Evolutionary conservation across 2,888 invertebrate species (phyloP), one percentile per base, ranked within the genome.

Genomic region (Ornithoptera alexandrae): DNA sequence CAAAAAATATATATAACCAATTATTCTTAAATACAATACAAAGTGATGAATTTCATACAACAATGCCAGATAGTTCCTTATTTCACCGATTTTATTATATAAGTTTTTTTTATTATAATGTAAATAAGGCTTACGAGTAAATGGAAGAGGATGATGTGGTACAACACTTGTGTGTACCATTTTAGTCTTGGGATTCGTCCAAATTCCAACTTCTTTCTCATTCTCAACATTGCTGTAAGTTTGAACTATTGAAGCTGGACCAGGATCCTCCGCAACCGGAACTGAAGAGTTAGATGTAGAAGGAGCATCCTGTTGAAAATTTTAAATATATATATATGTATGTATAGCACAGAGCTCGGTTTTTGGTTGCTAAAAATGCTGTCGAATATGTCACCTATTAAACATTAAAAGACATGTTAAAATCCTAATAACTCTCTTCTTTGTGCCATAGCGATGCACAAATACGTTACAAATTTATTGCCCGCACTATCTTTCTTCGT

Each of bases 161-260:
- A 92, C 92, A 70, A 91, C 82, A 80, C 87, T 88, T 30, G 84
- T 77, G 72, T 92, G 90, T 42, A 92, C 91, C 92, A 92, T 92
- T 79, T 92, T 93, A 5, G 89, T 92, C 76, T 92, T 91, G 46
- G 93, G 89, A 72, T 92, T 92, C 5, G 91, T 90, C 93, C 93
- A 93, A 68, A 93, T 88, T 17, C 93, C 93, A 70, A 92, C 83
- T 84, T 93, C 93, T 73, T 85, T 92, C 72, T 92, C 89, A 76
- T 93, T 93, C 74, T 93, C 92, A 60, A 89, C 81, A 78, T 91
- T 90, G 69, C 84, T 80, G 75, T 85, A 90, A 6, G 89, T 82
- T 74, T 92, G 91, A 8, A 93, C 86, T 70, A 93, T 75, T 0
- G 93, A 93, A 2, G 90, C 87, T 5, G 92, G 87, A 0, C 89